phyloP scores from a whole-genome alignment of 2,113 vertebrate species.

The Ictidomys tridecemlineatus region DNA sequence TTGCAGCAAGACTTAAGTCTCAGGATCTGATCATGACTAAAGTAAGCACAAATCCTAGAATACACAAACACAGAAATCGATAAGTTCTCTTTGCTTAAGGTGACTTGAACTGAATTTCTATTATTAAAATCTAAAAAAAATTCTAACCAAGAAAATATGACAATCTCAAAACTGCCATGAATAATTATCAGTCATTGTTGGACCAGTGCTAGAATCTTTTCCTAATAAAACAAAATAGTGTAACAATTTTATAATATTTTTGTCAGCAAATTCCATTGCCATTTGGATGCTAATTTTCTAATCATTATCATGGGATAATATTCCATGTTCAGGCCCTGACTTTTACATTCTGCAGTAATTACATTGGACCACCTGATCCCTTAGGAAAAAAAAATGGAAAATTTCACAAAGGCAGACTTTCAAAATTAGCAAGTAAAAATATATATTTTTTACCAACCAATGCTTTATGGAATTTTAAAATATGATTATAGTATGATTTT shows the following conservation, averaged over 20 bases:
- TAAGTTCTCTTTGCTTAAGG: background rate
- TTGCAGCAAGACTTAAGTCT: background rate
- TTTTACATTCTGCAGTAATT: constrained; percentile 30
- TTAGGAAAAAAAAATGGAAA: background rate
- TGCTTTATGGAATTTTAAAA: background rate
- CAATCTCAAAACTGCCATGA: background rate
- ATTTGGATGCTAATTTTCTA: constrained; percentile 32
- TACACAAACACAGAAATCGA: background rate
- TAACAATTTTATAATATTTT: background rate
- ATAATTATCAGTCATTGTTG: background rate
- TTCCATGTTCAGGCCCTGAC: background rate
- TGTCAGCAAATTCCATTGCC: constrained; percentile 11
- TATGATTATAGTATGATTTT: background rate
- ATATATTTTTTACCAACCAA: background rate
- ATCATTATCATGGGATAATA: background rate
- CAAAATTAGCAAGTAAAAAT: constrained; percentile 20
- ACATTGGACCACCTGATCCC: background rate
- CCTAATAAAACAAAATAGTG: background rate
- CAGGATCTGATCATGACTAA: background rate
- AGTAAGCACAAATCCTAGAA: background rate
- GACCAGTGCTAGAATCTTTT: background rate
- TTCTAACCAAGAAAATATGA: background rate
- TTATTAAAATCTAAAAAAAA: background rate
- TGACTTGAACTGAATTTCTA: background rate
- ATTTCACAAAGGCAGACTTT: constrained; percentile 7